Percentiles rank a stretch among this genome's conserved stretches.
Conservation (phyloP, 2,113 vertebrate species). For the Menidia beryllina region DNA sequence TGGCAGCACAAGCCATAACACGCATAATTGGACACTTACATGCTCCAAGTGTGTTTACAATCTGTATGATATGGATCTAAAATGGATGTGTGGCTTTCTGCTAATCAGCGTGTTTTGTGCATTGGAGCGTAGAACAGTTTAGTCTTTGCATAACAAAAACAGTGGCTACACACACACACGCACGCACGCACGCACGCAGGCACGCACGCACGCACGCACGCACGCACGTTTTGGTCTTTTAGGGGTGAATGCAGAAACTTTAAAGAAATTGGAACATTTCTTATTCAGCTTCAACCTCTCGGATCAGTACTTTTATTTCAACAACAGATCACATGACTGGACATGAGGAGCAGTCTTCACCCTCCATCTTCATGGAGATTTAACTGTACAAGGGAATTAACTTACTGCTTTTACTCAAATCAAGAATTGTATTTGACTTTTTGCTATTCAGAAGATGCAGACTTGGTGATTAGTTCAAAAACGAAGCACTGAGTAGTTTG, state of each 20-base stretch:
- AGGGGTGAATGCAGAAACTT: neutral
- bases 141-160: slow-evolving; percentile 15
- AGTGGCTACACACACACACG: neutral
- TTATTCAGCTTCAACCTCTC: neutral
- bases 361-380: neutral
- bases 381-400: neutral
- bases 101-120: slow-evolving; percentile 51
- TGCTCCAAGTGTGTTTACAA: slow-evolving; percentile 1
- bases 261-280: neutral
- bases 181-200: too few species aligned
- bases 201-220: too few species aligned
- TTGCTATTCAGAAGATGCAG: neutral
- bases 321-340: neutral
- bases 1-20: slow-evolving; percentile 35
- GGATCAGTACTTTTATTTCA: neutral
- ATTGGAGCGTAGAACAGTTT: slow-evolving; percentile 31
- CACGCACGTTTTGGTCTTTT: too few species aligned
- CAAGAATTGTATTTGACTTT: neutral
- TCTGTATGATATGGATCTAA: slow-evolving; percentile 32
- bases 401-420: neutral
- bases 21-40: slow-evolving; percentile 8
- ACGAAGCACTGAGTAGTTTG: neutral
- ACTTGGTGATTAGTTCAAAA: neutral
- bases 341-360: neutral
- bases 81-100: slow-evolving; percentile 30